Conservation (phyloP, 2,888 invertebrate species). For the Melanchra persicariae region DNA sequence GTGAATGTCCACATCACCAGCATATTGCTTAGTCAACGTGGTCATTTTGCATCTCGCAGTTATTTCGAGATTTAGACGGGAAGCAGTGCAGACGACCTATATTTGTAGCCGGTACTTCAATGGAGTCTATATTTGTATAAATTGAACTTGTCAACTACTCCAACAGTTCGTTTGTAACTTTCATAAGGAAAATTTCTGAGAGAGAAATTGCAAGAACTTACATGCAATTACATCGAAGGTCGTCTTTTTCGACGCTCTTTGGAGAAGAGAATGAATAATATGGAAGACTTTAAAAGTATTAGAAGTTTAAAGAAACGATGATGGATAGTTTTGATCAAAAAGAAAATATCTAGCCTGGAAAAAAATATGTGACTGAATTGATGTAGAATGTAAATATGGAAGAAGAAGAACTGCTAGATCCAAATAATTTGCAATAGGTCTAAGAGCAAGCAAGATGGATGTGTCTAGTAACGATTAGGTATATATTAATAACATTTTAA, state of each 20-base stretch:
- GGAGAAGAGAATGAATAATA: background rate
- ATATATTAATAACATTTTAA: too few relatives aligned
- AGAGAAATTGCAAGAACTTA: background rate
- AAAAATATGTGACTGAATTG: too few relatives aligned
- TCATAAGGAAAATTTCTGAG: background rate
- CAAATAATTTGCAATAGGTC: background rate
- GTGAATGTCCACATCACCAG: slow-evolving; percentile 44
- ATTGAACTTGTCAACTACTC: slow-evolving; percentile 55
- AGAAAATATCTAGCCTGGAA: background rate
- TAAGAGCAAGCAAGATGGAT: too few relatives aligned
- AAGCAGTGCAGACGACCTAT: slow-evolving; percentile 78
- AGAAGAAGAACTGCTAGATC: background rate
- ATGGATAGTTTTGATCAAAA: background rate
- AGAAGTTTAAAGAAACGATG: background rate
- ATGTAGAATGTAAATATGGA: background rate
- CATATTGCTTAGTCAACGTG: slow-evolving; percentile 57
- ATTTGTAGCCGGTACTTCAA: slow-evolving; percentile 65
- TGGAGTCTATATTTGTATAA: slow-evolving; percentile 61
- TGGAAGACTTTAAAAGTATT: too few relatives aligned
- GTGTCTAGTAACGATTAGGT: too few relatives aligned
- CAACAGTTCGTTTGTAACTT: background rate
- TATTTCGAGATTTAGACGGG: slow-evolving; percentile 79
- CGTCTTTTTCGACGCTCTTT: too few relatives aligned
- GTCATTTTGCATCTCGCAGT: slow-evolving; percentile 62
- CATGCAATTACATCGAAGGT: background rate